Base-by-base conservation (phyloP, 2,113 vertebrate genomes). In the Ranitomeya imitator region DNA sequence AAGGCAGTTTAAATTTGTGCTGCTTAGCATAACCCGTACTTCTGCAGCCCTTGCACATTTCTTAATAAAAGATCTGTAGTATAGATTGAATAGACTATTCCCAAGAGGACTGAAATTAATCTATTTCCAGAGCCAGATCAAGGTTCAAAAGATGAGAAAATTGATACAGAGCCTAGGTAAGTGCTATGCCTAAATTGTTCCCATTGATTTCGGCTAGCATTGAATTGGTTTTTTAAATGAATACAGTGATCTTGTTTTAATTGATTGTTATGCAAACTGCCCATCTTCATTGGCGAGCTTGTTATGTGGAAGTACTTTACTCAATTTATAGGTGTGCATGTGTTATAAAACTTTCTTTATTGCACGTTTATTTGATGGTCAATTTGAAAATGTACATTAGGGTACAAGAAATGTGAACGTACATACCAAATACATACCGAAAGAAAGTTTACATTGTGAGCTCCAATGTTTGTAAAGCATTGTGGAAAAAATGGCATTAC, bases 111-210 rank as follows among this genome's bases (percentile, higher is more conserved):
- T 83, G 60, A 83, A 87, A 84, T 83, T 88, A 83, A 88, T 88
- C 80, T 88, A 77, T 88, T 88, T 78, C 59, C 37, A 45, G 71
- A 84, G 81, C 80, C 80, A 88, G 80, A 83, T 84, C 80, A 88
- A 88, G 80, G 81, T 83, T 73, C 69, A 84, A 88, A 88, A 74
- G 71, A 88, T 88, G 79, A 84, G 87, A 88, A 88, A 88, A 88
- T 78, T 84, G 87, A 84, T 88, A 88, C 71, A 55, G 71, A 83
- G 87, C 80, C 51, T 77, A 26, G n/a, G 69, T 63, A 76, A 65
- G 71, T 45, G 54, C 80, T 55, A 31, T 74, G 21, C 45, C 69
- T 83, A 78, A 73, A 88, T 88, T 88, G 80, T 88, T 78, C 69
- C 52, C 87, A 83, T 88, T 88, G 87, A 88, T 88, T 83, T 88